Percentiles rank a stretch among this genome's conserved stretches.
Evolutionary conservation across 2,888 invertebrate species (phyloP).

Genomic region (Barypeithes pellucidus): DNA sequence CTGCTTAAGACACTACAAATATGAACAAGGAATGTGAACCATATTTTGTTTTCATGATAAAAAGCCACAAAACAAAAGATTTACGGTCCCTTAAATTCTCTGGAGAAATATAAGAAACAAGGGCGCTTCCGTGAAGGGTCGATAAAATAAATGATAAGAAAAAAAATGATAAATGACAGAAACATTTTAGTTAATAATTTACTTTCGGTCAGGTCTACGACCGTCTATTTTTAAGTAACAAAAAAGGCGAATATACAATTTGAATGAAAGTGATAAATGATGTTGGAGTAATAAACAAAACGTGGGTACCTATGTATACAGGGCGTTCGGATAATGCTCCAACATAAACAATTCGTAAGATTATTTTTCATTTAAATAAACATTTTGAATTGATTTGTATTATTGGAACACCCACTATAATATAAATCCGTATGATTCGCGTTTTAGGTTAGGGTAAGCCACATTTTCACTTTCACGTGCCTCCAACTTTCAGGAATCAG

Average conservation of each 20-base stretch:
- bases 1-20: not conserved
- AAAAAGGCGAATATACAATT: constrained; percentile 4
- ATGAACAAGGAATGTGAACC: not conserved
- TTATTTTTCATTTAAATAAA: too few relatives aligned
- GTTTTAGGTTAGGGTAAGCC: too few relatives aligned
- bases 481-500: not conserved
- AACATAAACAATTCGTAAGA: too few relatives aligned
- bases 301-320: too few relatives aligned
- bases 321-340: too few relatives aligned
- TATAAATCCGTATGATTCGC: too few relatives aligned
- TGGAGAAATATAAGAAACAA: constrained; percentile 40
- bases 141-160: constrained; percentile 37
- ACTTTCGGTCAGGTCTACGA: not conserved
- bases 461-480: not conserved
- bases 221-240: not conserved
- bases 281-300: too few relatives aligned
- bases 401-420: too few relatives aligned
- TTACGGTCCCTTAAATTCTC: constrained; percentile 22
- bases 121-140: constrained; percentile 21
- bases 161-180: constrained; percentile 44
- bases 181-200: constrained; percentile 36
- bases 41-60: constrained; percentile 29
- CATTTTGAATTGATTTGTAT: too few relatives aligned
- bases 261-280: constrained; percentile 6
- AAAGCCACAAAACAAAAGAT: constrained; percentile 21